Conservation (phyloP, 2,113 vertebrate genomes). For the Macquaria ambigua region DNA sequence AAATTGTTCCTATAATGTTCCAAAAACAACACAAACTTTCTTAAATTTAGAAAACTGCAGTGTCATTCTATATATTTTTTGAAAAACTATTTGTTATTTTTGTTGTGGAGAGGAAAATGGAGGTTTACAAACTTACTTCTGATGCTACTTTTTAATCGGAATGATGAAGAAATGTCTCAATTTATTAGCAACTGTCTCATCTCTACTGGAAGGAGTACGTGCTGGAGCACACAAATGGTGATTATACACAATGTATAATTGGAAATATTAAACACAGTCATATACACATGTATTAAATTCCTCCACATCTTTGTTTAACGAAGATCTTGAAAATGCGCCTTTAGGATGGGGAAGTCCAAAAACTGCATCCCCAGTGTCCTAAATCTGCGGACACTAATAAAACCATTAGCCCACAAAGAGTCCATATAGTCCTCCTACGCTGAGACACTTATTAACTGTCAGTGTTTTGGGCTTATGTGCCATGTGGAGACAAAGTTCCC, state of each 20-base stretch:
- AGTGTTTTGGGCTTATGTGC: neutral
- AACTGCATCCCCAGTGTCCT: neutral
- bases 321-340: neutral
- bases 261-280: neutral
- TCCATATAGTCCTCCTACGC: neutral
- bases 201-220: neutral
- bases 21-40: too few relatives aligned
- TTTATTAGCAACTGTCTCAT: neutral
- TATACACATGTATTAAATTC: neutral
- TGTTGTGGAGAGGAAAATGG: too few relatives aligned
- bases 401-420: neutral
- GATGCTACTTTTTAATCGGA: too few relatives aligned
- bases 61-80: too few relatives aligned
- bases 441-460: neutral
- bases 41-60: too few relatives aligned
- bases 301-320: neutral
- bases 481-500: conserved; percentile 4
- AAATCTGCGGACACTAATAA: neutral
- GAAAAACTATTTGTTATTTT: too few relatives aligned
- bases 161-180: too few relatives aligned
- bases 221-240: neutral
- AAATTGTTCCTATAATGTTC: too few relatives aligned
- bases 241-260: neutral
- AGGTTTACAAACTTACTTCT: too few relatives aligned
- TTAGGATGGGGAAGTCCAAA: neutral